phyloP scores from a whole-genome alignment of 2,888 invertebrate genomes.

The Morinoia aosen region DNA sequence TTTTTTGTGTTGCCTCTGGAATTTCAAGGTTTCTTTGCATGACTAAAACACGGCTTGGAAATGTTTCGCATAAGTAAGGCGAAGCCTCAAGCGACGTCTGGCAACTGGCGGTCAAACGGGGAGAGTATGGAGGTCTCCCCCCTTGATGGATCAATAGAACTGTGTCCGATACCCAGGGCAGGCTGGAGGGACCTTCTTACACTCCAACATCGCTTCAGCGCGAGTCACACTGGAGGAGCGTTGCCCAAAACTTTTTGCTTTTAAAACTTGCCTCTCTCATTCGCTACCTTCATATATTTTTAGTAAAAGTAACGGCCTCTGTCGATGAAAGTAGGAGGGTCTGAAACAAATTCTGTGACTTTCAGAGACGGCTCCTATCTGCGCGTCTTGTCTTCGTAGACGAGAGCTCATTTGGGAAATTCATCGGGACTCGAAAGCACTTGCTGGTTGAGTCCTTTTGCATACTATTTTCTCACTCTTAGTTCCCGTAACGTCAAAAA shows the following conservation, averaged over 20 bases:
- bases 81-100: neutral
- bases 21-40: constrained; percentile 17
- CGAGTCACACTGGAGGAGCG: neutral
- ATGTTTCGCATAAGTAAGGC: constrained; percentile 24
- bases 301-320: too few species aligned
- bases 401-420: too few species aligned
- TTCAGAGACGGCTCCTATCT: too few species aligned
- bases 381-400: too few species aligned
- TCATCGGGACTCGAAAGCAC: too few species aligned
- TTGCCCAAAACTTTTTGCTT: neutral
- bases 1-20: neutral
- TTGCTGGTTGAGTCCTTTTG: too few species aligned
- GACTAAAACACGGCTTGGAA: neutral
- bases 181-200: constrained; percentile 1
- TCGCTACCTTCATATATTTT: too few species aligned
- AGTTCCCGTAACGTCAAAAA: too few species aligned
- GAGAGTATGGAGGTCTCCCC: neutral
- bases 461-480: too few species aligned
- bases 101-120: constrained; percentile 27
- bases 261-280: too few species aligned
- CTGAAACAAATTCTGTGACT: too few species aligned
- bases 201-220: neutral
- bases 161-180: constrained; percentile 26
- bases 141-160: constrained; percentile 24
- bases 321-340: too few species aligned